These are phyloP conservation scores for Malurus melanocephalus DNA, from an alignment of 2,113 vertebrate species.

Conservation along the genomic window DNA sequence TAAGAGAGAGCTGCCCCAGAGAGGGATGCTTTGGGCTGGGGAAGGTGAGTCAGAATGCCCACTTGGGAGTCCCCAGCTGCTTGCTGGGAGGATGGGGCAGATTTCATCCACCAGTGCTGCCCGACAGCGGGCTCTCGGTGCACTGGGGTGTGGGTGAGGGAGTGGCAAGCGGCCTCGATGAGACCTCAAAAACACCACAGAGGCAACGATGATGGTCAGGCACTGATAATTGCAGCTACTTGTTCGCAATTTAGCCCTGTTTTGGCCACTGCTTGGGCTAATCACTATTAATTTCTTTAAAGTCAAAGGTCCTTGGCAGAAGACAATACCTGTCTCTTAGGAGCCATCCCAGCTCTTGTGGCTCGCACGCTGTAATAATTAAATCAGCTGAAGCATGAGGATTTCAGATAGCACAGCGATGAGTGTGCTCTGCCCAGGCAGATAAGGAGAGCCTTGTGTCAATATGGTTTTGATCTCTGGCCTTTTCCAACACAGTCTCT, in stretches of 20 bases:
- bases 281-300: neutral
- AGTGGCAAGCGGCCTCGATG: rapidly evolving
- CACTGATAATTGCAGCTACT: rapidly evolving
- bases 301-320: neutral
- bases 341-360: neutral
- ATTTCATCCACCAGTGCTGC: rapidly evolving
- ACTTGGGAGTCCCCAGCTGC: neutral
- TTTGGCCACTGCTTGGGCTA: neutral
- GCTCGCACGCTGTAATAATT: rapidly evolving
- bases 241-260: neutral
- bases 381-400: neutral
- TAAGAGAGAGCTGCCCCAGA: neutral
- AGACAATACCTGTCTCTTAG: neutral
- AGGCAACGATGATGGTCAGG: neutral
- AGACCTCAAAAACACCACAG: neutral
- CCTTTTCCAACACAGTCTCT: neutral
- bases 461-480: neutral
- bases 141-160: rapidly evolving
- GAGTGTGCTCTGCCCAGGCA: neutral
- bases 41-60: neutral
- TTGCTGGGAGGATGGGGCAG: neutral
- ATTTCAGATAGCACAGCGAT: neutral
- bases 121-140: rapidly evolving
- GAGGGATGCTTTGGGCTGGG: neutral
- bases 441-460: neutral